A percentile compares a stretch with the other conserved stretches of the same genome.
Evolutionary conservation across 2,113 vertebrate genomes (phyloP).

Genomic region (Atrichornis clamosus): DNA sequence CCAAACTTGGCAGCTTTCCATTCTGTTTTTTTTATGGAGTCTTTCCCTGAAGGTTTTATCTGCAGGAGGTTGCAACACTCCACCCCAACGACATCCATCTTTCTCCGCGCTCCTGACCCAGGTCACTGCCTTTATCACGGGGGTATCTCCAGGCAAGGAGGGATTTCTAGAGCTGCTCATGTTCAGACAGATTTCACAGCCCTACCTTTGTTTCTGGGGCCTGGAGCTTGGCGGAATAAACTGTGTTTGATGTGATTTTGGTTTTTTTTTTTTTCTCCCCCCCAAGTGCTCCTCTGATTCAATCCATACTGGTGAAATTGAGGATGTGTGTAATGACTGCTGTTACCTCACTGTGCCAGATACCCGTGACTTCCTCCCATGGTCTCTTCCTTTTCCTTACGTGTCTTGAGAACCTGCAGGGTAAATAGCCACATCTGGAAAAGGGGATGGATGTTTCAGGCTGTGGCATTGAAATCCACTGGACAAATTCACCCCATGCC

Average conservation of each 20-base stretch:
- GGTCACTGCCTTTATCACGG: conserved; percentile 37
- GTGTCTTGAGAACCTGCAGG: neutral
- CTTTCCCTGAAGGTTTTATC: conserved; percentile 45
- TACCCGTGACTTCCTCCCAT: neutral
- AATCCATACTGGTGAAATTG: neutral
- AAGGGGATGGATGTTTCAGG: neutral
- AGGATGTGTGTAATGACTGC: neutral
- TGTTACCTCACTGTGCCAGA: neutral
- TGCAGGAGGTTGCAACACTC: conserved; percentile 32
- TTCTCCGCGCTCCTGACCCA: neutral
- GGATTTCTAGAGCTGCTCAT: neutral
- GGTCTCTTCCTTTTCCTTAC: neutral
- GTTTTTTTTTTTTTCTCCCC: neutral
- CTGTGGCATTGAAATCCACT: neutral
- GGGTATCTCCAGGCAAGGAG: neutral
- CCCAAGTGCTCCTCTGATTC: neutral
- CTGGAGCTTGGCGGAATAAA: neutral
- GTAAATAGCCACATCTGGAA: neutral
- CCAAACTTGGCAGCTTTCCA: conserved; percentile 1
- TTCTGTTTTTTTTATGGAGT: conserved; percentile 46
- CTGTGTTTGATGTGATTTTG: neutral
- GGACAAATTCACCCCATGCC: neutral
- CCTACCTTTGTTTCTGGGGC: neutral
- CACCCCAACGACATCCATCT: neutral
- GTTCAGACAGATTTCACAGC: neutral